These are phyloP conservation scores for Neelides sp. DNA, from an alignment of 1,140 invertebrate genomes.

Conservation along the genomic window DNA sequence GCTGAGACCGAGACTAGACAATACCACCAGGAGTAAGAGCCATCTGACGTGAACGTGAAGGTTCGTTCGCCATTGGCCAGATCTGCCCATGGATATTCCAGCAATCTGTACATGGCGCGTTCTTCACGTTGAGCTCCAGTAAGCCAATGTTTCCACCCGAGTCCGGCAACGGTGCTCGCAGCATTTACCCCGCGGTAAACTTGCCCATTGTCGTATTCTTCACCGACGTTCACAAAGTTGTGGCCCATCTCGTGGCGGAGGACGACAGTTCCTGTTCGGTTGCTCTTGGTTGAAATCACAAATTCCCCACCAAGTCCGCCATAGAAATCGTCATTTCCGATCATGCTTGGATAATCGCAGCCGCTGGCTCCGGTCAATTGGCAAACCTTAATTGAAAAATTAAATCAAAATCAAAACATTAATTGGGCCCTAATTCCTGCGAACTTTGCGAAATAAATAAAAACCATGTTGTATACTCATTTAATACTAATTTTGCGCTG, in stretches of 20 bases:
- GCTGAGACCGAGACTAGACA: slow-evolving; percentile 10
- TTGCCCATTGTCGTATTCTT: slow-evolving; percentile 12
- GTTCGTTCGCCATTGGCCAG: slow-evolving; percentile 9
- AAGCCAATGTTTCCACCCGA: slow-evolving; percentile 12
- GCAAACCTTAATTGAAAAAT: slow-evolving; percentile 5
- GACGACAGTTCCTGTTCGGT: slow-evolving; percentile 23
- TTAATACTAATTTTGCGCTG: too few species aligned
- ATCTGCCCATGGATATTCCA: slow-evolving; percentile 16
- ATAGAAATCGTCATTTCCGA: slow-evolving; percentile 24
- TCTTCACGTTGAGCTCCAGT: slow-evolving; percentile 5
- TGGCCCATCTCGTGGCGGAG: slow-evolving; percentile 24
- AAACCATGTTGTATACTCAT: too few species aligned
- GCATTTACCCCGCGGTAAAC: slow-evolving; percentile 14
- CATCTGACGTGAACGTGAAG: slow-evolving; percentile 12
- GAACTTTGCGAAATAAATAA: neutral
- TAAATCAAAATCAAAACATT: neutral
- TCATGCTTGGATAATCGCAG: slow-evolving; percentile 21
- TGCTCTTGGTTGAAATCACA: slow-evolving; percentile 23
- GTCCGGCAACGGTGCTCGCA: neutral
- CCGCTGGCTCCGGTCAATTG: slow-evolving; percentile 11
- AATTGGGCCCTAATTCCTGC: neutral
- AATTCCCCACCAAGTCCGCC: slow-evolving; percentile 29
- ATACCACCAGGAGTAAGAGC: slow-evolving; percentile 8
- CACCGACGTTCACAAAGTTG: slow-evolving; percentile 17
- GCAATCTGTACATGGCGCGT: slow-evolving; percentile 13